Evolutionary conservation across 2,888 invertebrate species (phyloP).

Genomic region (Seladonia tumulorum): DNA sequence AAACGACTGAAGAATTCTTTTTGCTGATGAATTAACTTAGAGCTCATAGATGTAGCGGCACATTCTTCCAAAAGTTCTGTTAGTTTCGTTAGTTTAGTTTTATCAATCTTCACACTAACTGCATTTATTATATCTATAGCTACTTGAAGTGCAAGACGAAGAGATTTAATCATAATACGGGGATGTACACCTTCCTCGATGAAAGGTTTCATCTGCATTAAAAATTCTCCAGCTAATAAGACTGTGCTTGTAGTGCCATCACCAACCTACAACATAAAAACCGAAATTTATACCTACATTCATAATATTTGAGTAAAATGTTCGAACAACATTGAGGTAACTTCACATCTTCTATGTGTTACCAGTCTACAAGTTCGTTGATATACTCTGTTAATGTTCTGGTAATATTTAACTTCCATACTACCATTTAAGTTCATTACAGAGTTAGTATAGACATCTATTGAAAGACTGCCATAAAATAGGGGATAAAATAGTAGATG

Average conservation of each 20-base stretch:
- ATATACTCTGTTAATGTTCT: conserved; percentile 70
- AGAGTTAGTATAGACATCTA: conserved; percentile 39
- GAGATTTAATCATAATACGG: conserved; percentile 95
- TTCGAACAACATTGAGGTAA: conserved; percentile 78
- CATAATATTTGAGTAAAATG: conserved; percentile 51
- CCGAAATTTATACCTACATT: conserved; percentile 32
- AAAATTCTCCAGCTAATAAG: conserved; percentile 96
- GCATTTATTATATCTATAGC: conserved; percentile 93
- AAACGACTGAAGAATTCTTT: conserved; percentile 98
- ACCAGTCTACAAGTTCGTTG: conserved; percentile 77
- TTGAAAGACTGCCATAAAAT: background rate
- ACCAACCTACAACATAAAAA: conserved; percentile 90
- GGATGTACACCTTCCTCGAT: conserved; percentile 99
- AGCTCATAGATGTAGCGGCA: conserved; percentile 98
- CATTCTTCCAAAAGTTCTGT: conserved; percentile 92
- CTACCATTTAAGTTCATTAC: conserved; percentile 11
- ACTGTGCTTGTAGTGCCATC: conserved; percentile 99
- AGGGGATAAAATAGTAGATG: background rate
- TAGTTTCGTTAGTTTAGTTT: conserved; percentile 87
- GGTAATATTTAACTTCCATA: conserved; percentile 22
- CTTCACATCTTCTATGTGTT: conserved; percentile 69
- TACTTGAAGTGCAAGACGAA: conserved; percentile 93
- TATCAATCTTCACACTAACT: conserved; percentile 92
- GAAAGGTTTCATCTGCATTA: conserved; percentile 97
- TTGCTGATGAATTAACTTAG: conserved; percentile 98